These are phyloP conservation scores for Eunapius fragilis DNA, from an alignment of 37 sponge, comb jelly and placozoan genomes.

Conservation along the genomic window DNA sequence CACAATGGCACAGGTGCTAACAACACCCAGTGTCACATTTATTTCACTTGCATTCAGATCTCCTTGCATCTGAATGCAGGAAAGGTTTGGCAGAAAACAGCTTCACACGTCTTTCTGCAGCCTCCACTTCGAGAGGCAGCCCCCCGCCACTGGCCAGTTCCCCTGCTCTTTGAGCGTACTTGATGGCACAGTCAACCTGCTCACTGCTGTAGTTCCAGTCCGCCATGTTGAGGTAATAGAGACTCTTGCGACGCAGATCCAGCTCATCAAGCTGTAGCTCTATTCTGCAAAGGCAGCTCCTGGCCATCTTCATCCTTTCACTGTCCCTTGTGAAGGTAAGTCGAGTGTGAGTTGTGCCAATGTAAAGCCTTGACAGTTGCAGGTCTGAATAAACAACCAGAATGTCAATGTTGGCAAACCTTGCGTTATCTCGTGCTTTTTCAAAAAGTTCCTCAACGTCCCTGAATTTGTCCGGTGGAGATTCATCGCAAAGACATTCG, in stretches of 20 bases:
- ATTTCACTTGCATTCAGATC: no score
- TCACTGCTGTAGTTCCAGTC: not conserved
- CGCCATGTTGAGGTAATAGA: constrained; percentile 1
- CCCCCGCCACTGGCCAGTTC: not conserved
- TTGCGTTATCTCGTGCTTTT: constrained; percentile 4
- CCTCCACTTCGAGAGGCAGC: not conserved
- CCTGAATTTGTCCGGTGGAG: constrained; percentile 2
- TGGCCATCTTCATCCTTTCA: not conserved
- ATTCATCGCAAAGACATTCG: not conserved
- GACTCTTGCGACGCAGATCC: constrained; percentile 7
- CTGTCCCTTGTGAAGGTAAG: not conserved
- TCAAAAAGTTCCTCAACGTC: constrained; percentile 7
- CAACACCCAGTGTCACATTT: no score
- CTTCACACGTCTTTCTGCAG: not conserved
- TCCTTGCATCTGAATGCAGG: no score
- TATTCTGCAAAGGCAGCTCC: not conserved
- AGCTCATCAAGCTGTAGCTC: not conserved
- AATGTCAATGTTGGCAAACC: constrained; percentile 1
- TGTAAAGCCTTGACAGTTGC: not conserved
- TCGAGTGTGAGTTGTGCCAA: constrained; percentile 16
- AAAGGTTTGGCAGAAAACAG: not conserved
- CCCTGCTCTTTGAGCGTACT: not conserved
- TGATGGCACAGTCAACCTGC: not conserved
- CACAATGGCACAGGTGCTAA: no score
- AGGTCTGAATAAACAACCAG: constrained; percentile 12